A percentile compares a stretch with the other conserved stretches of the same genome.
Conservation (phyloP, 2,797 vertebrate species). For the Lates japonicus region DNA sequence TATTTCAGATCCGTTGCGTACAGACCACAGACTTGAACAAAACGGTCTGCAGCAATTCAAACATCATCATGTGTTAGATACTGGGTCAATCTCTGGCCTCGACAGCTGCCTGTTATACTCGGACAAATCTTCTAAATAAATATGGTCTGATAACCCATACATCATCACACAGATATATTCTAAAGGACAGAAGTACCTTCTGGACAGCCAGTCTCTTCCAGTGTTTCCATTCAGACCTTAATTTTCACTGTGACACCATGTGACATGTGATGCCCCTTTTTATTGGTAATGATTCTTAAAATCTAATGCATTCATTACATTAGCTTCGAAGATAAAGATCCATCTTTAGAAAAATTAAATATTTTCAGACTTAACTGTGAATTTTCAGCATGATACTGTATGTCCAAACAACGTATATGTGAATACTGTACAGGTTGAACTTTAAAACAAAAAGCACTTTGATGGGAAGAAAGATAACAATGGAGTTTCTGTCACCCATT, state of each 20-base stretch:
- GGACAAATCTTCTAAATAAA: constrained; percentile 16
- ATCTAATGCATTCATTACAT: constrained; percentile 42
- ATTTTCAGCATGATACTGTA: constrained; percentile 78
- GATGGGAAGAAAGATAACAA: constrained; percentile 63
- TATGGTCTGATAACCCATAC: neutral
- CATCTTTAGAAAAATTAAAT: constrained; percentile 54
- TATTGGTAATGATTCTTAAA: constrained; percentile 33
- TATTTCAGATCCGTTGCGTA: constrained; percentile 16
- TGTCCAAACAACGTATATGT: constrained; percentile 66
- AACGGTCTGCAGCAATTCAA: constrained; percentile 36
- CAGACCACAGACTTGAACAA: constrained; percentile 11
- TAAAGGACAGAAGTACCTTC: constrained; percentile 22
- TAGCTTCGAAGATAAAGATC: constrained; percentile 48
- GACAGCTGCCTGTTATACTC: neutral
- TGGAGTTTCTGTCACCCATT: constrained; percentile 57
- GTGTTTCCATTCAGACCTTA: constrained; percentile 60
- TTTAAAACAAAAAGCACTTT: constrained; percentile 80
- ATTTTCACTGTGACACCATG: constrained; percentile 74
- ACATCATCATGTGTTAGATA: constrained; percentile 13
- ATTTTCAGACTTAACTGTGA: constrained; percentile 73
- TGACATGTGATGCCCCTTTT: constrained; percentile 62
- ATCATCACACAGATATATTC: constrained; percentile 21
- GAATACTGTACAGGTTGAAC: constrained; percentile 75
- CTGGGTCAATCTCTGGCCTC: constrained; percentile 3
- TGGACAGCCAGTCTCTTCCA: constrained; percentile 42